A percentile compares a stretch with the other conserved stretches of the same genome.
Evolutionary conservation across 2,888 invertebrate genomes (phyloP).

Genomic region (Lasioglossum marginatum): DNA sequence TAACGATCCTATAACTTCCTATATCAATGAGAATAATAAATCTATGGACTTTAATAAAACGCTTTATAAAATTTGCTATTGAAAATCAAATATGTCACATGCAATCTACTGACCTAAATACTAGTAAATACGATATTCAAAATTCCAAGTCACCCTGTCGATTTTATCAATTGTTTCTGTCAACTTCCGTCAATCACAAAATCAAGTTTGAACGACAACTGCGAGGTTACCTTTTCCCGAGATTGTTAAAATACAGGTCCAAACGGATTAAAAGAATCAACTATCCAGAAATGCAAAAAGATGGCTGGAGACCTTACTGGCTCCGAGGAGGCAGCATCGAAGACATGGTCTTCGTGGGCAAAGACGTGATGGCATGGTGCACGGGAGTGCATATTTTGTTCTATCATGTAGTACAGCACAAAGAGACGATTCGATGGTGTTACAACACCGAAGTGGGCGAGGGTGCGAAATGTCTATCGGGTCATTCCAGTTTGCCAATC

Average conservation of each 20-base stretch:
- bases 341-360: conserved; percentile 78
- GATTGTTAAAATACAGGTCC: neutral
- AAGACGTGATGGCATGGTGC: conserved; percentile 79
- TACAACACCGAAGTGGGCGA: conserved; percentile 69
- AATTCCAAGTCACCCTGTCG: neutral
- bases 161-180: conserved; percentile 26
- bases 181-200: neutral
- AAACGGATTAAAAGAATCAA: neutral
- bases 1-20: no score
- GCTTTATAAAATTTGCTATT: no score
- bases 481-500: conserved; percentile 79
- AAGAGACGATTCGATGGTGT: conserved; percentile 66
- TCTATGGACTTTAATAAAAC: no score
- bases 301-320: conserved; percentile 76
- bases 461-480: conserved; percentile 77
- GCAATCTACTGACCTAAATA: no score
- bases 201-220: neutral
- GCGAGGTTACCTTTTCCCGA: conserved; percentile 27
- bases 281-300: conserved; percentile 34
- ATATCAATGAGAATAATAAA: no score
- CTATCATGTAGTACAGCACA: conserved; percentile 67
- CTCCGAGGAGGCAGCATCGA: conserved; percentile 75
- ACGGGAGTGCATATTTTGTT: conserved; percentile 77
- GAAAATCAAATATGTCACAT: no score
- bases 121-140: no score